Conservation (phyloP, 2,888 invertebrate genomes). For the Mythimna pallens region DNA sequence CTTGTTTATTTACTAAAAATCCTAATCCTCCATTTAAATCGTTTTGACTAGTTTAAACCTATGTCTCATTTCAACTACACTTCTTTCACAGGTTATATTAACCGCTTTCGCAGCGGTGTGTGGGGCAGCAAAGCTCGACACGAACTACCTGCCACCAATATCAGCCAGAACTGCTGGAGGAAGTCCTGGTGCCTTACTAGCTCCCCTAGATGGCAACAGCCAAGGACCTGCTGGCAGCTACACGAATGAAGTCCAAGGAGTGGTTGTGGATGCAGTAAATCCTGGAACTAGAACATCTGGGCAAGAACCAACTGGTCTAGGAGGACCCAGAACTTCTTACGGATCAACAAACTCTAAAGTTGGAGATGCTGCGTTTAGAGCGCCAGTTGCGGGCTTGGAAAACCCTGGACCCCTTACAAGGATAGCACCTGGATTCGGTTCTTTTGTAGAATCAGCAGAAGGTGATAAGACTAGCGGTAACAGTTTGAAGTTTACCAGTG, state of each 20-base stretch:
- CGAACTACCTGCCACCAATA: conserved; percentile 80
- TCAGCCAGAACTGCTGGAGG: conserved; percentile 83
- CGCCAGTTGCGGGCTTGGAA: conserved; percentile 65
- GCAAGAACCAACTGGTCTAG: conserved; percentile 77
- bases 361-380: conserved; percentile 84
- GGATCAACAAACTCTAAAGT: conserved; percentile 86
- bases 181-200: conserved; percentile 73
- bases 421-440: conserved; percentile 54
- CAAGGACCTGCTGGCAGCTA: conserved; percentile 78
- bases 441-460: conserved; percentile 25
- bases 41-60: not conserved
- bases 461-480: conserved; percentile 70
- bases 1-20: conserved; percentile 2
- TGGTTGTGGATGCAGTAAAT: conserved; percentile 84
- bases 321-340: conserved; percentile 79
- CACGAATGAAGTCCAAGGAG: conserved; percentile 83
- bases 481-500: conserved; percentile 77
- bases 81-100: conserved; percentile 76
- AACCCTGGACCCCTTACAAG: conserved; percentile 36
- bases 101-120: conserved; percentile 83
- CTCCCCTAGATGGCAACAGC: conserved; percentile 70
- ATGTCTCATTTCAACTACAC: not conserved
- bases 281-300: conserved; percentile 80
- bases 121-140: conserved; percentile 82
- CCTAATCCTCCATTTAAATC: not conserved